These are phyloP conservation scores for Rhyzopertha dominica DNA, from an alignment of 1,140 invertebrate species.

Conservation along the genomic window DNA sequence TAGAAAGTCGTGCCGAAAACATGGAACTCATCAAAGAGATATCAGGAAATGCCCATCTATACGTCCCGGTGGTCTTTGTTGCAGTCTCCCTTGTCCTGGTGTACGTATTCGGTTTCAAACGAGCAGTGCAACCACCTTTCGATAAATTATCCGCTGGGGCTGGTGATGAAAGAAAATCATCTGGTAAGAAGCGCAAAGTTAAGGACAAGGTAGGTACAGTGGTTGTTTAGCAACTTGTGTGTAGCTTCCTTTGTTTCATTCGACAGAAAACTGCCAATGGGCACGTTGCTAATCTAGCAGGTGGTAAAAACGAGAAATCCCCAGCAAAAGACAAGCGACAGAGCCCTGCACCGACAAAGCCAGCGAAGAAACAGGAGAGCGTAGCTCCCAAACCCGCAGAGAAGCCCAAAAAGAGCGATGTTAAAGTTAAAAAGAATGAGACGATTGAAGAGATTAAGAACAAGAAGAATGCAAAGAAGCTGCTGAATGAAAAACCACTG, in stretches of 20 bases:
- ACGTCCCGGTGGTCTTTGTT: slow-evolving; percentile 61
- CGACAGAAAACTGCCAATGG: slow-evolving; percentile 50
- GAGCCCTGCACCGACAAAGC: slow-evolving; percentile 43
- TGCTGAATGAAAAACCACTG: slow-evolving; percentile 58
- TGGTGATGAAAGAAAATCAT: slow-evolving; percentile 58
- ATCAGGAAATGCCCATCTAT: slow-evolving; percentile 55
- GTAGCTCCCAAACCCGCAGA: slow-evolving; percentile 41
- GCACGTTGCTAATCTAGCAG: slow-evolving; percentile 38
- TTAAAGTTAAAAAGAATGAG: slow-evolving; percentile 48
- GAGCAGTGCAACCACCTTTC: slow-evolving; percentile 66
- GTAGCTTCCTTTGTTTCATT: too few relatives aligned
- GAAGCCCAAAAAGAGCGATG: slow-evolving; percentile 45
- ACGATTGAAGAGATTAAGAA: slow-evolving; percentile 50
- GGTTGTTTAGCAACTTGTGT: too few relatives aligned
- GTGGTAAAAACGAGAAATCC: slow-evolving; percentile 44
- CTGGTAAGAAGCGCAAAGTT: slow-evolving; percentile 61
- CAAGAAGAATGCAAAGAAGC: slow-evolving; percentile 53
- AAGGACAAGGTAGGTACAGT: slow-evolving; percentile 65
- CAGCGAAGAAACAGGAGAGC: slow-evolving; percentile 47
- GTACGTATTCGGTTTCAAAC: slow-evolving; percentile 68
- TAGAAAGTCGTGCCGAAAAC: slow-evolving; percentile 30
- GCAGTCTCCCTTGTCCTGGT: slow-evolving; percentile 61
- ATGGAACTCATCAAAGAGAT: slow-evolving; percentile 55
- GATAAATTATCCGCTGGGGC: slow-evolving; percentile 56
- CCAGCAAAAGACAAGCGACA: slow-evolving; percentile 50